Base-by-base conservation (phyloP, 2,113 vertebrate genomes). In the Gulo gulo region DNA sequence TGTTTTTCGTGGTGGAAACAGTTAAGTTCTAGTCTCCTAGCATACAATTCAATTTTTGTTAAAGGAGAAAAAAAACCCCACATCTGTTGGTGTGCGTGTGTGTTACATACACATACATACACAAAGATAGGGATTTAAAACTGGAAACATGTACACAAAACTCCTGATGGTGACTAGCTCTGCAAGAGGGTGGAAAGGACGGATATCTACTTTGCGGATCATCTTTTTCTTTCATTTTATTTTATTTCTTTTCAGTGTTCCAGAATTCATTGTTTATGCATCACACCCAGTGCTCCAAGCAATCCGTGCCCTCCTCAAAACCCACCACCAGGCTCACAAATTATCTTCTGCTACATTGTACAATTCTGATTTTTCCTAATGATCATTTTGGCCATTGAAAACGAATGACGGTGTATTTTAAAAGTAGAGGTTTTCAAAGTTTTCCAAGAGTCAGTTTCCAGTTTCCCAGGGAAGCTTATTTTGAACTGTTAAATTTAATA, bases 401-500 rank as follows among this genome's bases (percentile, higher is more conserved):
- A 65, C n/a, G 9, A 34, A 59, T 50, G 34, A 82, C 2, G 6
- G n/a, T 34, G 5, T 52, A 59, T 80, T 94, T 55, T 65, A 59
- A 82, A 95, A 55, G 59, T 76, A 50, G 36, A 26, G 23, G 47
- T 57, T 87, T 92, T 91, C 59, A n/a, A 50, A 52, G 24, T 78
- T 83, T 84, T 67, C 71, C 52, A 80, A 85, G 31, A 89, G 55
- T 59, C 31, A 6, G 29, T 71, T 85, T 94, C 87, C 34, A 65
- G 71, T 95, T 97, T 96, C 97, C 96, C 96, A 93, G 92, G 81
- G 89, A 95, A 92, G 47, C 74, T 97, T 96, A 96, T 96, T 97
- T 97, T 96, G 89, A 97, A 95, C 78, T 79, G 24, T 90, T 88
- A 47, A 34, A 73, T 84, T 93, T 91, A 97, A 95, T 97, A 85